Percentiles rank a stretch among this genome's conserved stretches.
These are phyloP conservation scores for Campylomormyrus tamandua DNA, from an alignment of 2,113 vertebrate species.

Conservation along the genomic window DNA sequence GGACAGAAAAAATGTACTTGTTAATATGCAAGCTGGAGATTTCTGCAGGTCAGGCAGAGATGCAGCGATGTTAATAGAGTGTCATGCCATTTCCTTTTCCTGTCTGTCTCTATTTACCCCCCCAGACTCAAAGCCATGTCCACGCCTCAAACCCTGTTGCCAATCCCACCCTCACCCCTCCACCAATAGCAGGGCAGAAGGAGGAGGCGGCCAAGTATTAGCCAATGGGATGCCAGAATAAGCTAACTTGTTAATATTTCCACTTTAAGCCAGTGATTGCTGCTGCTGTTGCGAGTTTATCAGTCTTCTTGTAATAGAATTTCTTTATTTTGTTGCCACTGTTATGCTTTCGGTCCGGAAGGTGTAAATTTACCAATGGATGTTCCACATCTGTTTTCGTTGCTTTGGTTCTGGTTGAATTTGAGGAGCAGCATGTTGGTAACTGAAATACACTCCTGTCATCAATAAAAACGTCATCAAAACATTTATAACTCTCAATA, in stretches of 20 bases:
- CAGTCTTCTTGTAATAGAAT: neutral
- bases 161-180: neutral
- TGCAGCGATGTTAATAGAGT: neutral
- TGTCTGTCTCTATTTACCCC: neutral
- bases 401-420: neutral
- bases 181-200: neutral
- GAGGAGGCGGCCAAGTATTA: neutral
- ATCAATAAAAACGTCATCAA: neutral
- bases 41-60: neutral
- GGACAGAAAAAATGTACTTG: neutral
- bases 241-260: neutral
- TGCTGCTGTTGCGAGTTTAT: neutral
- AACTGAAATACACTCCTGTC: neutral
- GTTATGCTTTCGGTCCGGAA: neutral
- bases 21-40: neutral
- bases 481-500: neutral
- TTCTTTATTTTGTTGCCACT: neutral
- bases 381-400: neutral
- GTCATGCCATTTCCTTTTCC: neutral
- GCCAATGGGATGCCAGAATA: slow-evolving; percentile 8
- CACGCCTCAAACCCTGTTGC: neutral
- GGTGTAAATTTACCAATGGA: neutral
- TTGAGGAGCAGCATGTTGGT: neutral
- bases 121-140: neutral
- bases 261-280: neutral